Percentiles rank a stretch among this genome's conserved stretches.
phyloP scores from a whole-genome alignment of 2,113 vertebrate species.

The Murina feae region DNA sequence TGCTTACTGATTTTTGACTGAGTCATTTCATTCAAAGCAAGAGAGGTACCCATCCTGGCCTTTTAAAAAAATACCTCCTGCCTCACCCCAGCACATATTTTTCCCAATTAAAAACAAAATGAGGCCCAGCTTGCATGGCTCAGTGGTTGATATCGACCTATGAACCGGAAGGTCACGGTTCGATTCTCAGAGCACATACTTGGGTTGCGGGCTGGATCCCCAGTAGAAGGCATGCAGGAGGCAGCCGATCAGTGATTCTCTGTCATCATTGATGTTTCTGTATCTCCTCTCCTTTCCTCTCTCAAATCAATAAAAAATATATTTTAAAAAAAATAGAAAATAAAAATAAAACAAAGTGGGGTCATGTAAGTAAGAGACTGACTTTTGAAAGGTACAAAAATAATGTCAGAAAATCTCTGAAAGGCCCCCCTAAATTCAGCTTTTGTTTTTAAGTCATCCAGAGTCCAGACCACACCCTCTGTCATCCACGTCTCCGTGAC shows the following conservation, averaged over 20 bases:
- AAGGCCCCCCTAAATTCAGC: not conserved
- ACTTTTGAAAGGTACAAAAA: not conserved
- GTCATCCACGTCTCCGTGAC: not conserved
- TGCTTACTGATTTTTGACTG: slow-evolving; percentile 6
- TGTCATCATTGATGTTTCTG: too few species aligned
- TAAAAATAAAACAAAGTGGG: not conserved
- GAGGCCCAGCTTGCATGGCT: too few species aligned
- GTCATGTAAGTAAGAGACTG: not conserved
- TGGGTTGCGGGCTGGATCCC: too few species aligned
- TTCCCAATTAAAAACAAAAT: not conserved
- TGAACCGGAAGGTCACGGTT: too few species aligned
- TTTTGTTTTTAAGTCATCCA: slow-evolving; percentile 23
- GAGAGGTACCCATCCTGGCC: not conserved
- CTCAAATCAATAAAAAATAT: too few species aligned
- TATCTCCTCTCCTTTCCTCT: too few species aligned
- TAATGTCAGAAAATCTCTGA: not conserved
- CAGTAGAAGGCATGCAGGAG: too few species aligned
- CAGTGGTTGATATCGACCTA: too few species aligned
- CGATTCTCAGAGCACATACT: too few species aligned
- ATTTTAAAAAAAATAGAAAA: too few species aligned
- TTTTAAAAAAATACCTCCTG: not conserved
- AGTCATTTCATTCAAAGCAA: slow-evolving; percentile 30
- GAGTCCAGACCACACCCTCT: not conserved
- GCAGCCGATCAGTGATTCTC: too few species aligned
- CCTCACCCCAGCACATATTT: not conserved